These are phyloP conservation scores for Cantharis rustica DNA, from an alignment of 2,888 invertebrate species.

Conservation along the genomic window DNA sequence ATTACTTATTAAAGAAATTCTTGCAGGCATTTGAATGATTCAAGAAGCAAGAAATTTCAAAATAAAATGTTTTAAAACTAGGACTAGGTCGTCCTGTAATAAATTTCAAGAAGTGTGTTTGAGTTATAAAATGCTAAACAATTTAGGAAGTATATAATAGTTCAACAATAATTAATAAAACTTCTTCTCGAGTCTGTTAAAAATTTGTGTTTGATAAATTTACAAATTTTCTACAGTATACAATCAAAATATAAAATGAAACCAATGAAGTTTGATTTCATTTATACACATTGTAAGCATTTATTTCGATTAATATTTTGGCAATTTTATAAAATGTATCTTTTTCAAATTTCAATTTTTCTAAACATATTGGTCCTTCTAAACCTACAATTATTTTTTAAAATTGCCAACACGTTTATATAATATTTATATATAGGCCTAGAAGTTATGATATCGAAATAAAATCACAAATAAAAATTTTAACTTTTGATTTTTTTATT, in stretches of 20 bases:
- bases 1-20: background rate
- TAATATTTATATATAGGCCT: background rate
- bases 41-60: background rate
- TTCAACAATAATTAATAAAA: background rate
- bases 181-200: background rate
- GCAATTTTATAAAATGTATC: background rate
- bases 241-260: background rate
- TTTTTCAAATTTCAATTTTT: background rate
- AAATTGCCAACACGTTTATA: background rate
- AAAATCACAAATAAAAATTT: background rate
- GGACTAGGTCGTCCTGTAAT: background rate
- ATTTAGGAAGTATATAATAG: background rate
- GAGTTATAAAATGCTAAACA: background rate
- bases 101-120: background rate
- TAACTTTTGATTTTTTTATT: background rate
- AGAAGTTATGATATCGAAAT: background rate
- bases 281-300: background rate
- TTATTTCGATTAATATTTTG: background rate
- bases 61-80: background rate
- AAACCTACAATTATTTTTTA: background rate
- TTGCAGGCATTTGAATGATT: background rate
- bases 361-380: background rate
- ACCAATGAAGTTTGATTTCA: background rate
- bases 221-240: background rate
- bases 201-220: background rate